These are phyloP conservation scores for Cuculus canorus DNA, from an alignment of 2,797 vertebrate genomes.

Conservation along the genomic window DNA sequence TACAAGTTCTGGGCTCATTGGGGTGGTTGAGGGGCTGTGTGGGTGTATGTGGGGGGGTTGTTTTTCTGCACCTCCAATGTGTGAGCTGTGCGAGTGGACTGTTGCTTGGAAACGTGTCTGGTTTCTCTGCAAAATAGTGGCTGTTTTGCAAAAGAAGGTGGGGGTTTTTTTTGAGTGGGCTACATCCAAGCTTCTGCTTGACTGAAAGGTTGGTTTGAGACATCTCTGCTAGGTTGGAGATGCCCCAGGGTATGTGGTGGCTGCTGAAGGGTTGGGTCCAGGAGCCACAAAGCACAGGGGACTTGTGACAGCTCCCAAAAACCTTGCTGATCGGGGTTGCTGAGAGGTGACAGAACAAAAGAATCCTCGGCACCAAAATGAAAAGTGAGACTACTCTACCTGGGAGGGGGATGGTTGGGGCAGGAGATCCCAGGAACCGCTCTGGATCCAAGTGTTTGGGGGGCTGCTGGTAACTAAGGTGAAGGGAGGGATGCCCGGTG, in stretches of 20 bases:
- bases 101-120: not conserved
- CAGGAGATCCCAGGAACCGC: not conserved
- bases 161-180: not conserved
- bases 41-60: too few relatives aligned
- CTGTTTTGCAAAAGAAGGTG: not conserved
- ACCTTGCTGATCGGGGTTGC: not conserved
- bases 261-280: not conserved
- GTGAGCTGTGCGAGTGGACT: not conserved
- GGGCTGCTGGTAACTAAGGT: not conserved
- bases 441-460: not conserved
- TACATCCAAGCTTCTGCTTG: not conserved
- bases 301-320: fast-evolving
- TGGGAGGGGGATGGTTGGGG: not conserved
- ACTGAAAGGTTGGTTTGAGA: not conserved
- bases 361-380: not conserved
- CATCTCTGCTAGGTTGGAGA: not conserved
- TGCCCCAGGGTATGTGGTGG: not conserved
- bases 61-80: not conserved
- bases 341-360: not conserved
- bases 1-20: fast-evolving
- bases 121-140: not conserved
- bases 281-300: not conserved
- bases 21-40: fast-evolving
- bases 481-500: not conserved
- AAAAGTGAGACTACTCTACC: fast-evolving